Conservation (phyloP, 2,888 invertebrate genomes). For the Drosophila dives region DNA sequence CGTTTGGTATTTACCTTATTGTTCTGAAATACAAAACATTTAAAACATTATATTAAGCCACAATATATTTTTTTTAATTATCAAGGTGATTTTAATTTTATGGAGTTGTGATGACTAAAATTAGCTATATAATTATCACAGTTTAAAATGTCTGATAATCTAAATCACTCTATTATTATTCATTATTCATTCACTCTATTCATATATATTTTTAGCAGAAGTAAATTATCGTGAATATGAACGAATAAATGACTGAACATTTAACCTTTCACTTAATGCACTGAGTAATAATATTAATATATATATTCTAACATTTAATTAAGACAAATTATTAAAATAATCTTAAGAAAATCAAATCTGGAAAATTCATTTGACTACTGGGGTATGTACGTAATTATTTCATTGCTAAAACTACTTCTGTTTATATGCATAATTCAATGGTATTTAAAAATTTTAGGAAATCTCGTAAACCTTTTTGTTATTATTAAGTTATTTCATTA, state of each 20-base stretch:
- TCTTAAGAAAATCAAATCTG: background rate
- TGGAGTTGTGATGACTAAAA: too few species aligned
- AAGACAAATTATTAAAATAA: background rate
- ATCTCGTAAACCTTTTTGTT: background rate
- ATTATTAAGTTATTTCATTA: background rate
- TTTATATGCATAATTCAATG: background rate
- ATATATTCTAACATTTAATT: background rate
- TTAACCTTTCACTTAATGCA: background rate
- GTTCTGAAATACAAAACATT: background rate
- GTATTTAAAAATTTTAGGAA: background rate
- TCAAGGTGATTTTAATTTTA: too few species aligned
- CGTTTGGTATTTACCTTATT: background rate
- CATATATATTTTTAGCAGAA: background rate
- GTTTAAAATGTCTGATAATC: background rate
- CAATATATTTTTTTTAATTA: background rate
- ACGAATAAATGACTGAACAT: background rate
- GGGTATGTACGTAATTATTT: too few species aligned
- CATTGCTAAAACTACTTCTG: background rate
- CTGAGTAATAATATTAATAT: background rate
- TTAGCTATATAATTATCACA: too few species aligned
- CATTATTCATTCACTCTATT: background rate
- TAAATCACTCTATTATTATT: background rate
- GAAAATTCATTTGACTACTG: accelerated
- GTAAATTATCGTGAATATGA: background rate
- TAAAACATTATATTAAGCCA: too few species aligned